Evolutionary conservation across 2,888 invertebrate genomes (phyloP).

Genomic region (Athetis lepigone): DNA sequence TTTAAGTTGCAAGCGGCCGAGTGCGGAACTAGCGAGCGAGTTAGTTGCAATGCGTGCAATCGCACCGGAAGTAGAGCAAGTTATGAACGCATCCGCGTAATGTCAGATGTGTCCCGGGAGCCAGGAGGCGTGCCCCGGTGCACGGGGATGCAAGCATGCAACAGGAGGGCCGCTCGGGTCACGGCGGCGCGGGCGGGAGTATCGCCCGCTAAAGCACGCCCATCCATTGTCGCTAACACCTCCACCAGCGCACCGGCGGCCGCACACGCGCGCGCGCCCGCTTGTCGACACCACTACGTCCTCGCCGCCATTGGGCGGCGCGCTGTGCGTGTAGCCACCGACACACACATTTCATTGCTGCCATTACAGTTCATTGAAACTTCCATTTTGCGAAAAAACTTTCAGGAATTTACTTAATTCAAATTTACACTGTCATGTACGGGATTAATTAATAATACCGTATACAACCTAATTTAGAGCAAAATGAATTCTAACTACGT

Average conservation of each 20-base stretch:
- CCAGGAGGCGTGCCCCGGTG: constrained; percentile 74
- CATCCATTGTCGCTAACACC: constrained; percentile 60
- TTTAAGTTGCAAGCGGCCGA: constrained; percentile 3
- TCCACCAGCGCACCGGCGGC: constrained; percentile 37
- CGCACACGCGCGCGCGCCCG: constrained; percentile 18
- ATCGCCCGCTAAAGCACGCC: constrained; percentile 70
- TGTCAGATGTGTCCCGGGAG: constrained; percentile 58
- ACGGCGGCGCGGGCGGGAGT: constrained; percentile 71
- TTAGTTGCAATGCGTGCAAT: constrained; percentile 66
- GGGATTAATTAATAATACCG: neutral
- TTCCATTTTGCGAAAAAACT: constrained; percentile 19
- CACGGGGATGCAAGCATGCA: constrained; percentile 72
- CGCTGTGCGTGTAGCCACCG: neutral
- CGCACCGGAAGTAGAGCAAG: constrained; percentile 50
- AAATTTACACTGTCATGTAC: neutral
- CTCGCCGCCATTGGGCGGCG: constrained; percentile 16
- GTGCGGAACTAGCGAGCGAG: constrained; percentile 13
- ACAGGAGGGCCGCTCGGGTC: constrained; percentile 61
- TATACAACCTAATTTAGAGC: neutral
- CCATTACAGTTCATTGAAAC: neutral
- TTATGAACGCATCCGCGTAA: constrained; percentile 69
- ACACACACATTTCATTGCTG: constrained; percentile 33
- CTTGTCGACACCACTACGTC: constrained; percentile 20
- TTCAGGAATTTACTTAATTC: constrained; percentile 5
- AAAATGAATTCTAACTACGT: neutral